Evolutionary conservation across 2,113 vertebrate species (phyloP).

Genomic region (Paramormyrops kingsleyae): DNA sequence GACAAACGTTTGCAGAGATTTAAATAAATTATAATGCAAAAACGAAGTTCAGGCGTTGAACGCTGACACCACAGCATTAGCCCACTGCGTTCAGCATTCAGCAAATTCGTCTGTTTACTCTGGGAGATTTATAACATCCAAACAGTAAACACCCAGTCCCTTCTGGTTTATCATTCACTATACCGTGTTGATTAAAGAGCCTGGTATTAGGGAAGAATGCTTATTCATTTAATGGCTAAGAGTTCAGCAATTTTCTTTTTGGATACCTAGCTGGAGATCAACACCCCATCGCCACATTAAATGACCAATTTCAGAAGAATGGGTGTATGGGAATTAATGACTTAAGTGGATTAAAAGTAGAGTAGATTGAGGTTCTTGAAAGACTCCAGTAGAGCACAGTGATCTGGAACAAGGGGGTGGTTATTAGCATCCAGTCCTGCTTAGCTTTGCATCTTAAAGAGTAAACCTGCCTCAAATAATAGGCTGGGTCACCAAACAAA

Average conservation of each 20-base stretch:
- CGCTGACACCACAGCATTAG: neutral
- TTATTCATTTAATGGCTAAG: neutral
- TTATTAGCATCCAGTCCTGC: neutral
- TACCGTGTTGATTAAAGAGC: neutral
- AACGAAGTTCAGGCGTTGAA: neutral
- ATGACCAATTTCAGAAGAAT: neutral
- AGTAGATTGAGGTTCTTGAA: neutral
- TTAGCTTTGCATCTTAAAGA: conserved; percentile 9
- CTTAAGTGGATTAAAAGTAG: neutral
- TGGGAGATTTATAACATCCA: neutral
- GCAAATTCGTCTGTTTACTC: neutral
- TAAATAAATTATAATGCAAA: neutral
- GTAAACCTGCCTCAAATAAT: neutral
- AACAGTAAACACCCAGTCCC: neutral
- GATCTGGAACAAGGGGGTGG: neutral
- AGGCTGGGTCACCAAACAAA: neutral
- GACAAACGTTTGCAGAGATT: neutral
- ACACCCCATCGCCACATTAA: neutral
- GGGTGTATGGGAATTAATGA: neutral
- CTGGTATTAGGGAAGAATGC: neutral
- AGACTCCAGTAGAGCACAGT: neutral
- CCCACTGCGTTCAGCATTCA: neutral
- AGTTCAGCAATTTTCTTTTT: neutral
- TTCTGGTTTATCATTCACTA: neutral
- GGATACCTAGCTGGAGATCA: neutral